phyloP scores from a whole-genome alignment of 2,888 invertebrate species.

The Lasioglossum pauxillum region DNA sequence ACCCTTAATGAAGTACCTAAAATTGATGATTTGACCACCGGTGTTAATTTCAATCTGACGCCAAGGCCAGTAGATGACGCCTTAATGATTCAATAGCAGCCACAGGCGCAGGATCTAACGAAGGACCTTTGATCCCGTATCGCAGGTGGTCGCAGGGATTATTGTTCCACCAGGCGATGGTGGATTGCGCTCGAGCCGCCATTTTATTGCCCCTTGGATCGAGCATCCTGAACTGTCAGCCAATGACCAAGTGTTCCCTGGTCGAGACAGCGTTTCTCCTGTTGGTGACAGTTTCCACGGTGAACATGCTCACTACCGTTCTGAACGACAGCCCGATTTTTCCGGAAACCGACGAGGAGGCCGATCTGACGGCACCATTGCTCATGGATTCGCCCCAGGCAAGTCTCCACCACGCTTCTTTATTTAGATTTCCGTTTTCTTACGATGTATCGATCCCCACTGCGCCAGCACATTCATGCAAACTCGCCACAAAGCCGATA shows the following conservation, averaged over 20 bases:
- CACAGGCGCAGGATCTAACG: not conserved
- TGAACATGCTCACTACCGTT: conserved; percentile 95
- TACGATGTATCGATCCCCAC: conserved; percentile 16
- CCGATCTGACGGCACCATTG: conserved; percentile 89
- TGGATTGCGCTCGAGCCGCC: conserved; percentile 93
- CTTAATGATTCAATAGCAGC: not conserved
- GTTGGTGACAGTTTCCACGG: conserved; percentile 94
- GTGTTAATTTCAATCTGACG: not conserved
- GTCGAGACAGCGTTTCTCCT: conserved; percentile 95
- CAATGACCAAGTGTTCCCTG: conserved; percentile 93
- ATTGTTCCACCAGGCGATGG: conserved; percentile 93
- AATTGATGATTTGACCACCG: not conserved
- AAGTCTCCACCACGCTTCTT: conserved; percentile 23
- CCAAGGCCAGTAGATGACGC: not conserved
- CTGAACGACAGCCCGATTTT: conserved; percentile 94
- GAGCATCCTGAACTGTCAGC: conserved; percentile 92
- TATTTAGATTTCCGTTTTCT: conserved; percentile 12
- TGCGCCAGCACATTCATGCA: not conserved
- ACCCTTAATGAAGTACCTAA: not conserved
- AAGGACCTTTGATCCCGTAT: conserved; percentile 56
- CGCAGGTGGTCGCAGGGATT: conserved; percentile 94
- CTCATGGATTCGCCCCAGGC: conserved; percentile 93
- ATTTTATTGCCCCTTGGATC: conserved; percentile 92
- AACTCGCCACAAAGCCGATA: not conserved
- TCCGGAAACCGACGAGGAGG: conserved; percentile 91